Conservation (phyloP, 2,113 vertebrate genomes). For the Syngnathoides biaculeatus region DNA sequence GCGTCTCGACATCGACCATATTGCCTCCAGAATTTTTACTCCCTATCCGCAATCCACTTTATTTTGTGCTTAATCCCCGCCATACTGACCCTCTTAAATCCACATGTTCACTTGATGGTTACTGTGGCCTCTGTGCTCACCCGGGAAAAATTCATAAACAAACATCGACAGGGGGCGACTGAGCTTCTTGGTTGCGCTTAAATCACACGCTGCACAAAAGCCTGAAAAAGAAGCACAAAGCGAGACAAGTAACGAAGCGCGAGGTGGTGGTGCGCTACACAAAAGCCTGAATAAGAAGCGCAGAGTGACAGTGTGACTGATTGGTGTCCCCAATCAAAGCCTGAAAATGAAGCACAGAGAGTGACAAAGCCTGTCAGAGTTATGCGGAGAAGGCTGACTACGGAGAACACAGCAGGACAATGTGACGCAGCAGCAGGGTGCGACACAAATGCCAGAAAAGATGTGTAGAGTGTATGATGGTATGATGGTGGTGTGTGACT, state of each 20-base stretch:
- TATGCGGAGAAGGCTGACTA: too few species aligned
- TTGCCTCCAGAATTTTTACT: not conserved
- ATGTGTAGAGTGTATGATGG: not conserved
- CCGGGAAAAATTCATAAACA: not conserved
- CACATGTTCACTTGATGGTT: not conserved
- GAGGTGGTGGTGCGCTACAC: not conserved
- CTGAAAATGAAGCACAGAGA: not conserved
- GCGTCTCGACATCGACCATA: not conserved
- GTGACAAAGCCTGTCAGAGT: too few species aligned
- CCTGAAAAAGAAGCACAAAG: not conserved
- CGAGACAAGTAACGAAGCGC: not conserved
- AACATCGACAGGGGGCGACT: not conserved
- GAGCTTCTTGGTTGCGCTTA: not conserved
- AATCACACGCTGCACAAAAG: not conserved
- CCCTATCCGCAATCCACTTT: not conserved
- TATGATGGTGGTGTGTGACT: not conserved
- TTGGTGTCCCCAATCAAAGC: not conserved
- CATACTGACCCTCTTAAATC: not conserved
- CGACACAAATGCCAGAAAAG: not conserved
- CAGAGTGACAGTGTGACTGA: too few species aligned
- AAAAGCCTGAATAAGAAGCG: not conserved
- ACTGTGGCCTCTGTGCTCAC: not conserved
- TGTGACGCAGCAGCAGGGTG: not conserved
- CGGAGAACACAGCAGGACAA: too few species aligned
- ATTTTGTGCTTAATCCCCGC: conserved; percentile 4